Percentiles rank a stretch among this genome's conserved stretches.
Conservation (phyloP, 2,888 invertebrate genomes). For the Pseudococcus longispinus region DNA sequence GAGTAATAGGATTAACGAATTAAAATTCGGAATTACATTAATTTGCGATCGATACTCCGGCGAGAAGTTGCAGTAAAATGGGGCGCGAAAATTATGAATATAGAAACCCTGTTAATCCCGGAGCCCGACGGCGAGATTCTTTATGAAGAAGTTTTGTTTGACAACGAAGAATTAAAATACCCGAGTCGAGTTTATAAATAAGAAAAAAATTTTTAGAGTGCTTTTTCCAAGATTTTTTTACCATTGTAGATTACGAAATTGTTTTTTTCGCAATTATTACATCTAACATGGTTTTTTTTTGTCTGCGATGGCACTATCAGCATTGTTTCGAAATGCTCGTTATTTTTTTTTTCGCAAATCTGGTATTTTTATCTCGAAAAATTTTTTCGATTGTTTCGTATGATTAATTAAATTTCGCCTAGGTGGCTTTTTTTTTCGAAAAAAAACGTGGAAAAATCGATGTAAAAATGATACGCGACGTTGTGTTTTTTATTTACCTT, state of each 20-base stretch:
- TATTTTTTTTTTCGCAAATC: no score
- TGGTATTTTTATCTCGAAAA: no score
- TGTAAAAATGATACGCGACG: neutral
- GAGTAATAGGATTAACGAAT: constrained; percentile 1
- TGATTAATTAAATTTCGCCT: no score
- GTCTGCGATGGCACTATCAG: neutral
- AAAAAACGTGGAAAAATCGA: neutral
- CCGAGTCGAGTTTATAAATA: constrained; percentile 5
- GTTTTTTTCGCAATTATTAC: constrained; percentile 10
- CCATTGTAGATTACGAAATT: neutral
- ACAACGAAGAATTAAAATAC: constrained; percentile 9
- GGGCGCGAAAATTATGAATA: neutral
- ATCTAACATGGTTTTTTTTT: neutral
- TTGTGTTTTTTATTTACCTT: neutral
- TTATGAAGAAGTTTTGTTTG: neutral
- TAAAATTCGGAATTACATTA: constrained; percentile 7
- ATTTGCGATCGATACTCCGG: neutral
- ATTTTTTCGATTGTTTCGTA: no score
- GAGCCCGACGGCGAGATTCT: neutral
- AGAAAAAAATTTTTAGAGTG: neutral
- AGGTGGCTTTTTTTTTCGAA: no score
- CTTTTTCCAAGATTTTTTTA: no score
- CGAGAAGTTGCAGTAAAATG: neutral
- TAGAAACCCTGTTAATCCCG: neutral
- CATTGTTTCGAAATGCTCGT: neutral